Evolutionary conservation across 2,888 invertebrate genomes (phyloP).

Genomic region (Drosophila atripex): DNA sequence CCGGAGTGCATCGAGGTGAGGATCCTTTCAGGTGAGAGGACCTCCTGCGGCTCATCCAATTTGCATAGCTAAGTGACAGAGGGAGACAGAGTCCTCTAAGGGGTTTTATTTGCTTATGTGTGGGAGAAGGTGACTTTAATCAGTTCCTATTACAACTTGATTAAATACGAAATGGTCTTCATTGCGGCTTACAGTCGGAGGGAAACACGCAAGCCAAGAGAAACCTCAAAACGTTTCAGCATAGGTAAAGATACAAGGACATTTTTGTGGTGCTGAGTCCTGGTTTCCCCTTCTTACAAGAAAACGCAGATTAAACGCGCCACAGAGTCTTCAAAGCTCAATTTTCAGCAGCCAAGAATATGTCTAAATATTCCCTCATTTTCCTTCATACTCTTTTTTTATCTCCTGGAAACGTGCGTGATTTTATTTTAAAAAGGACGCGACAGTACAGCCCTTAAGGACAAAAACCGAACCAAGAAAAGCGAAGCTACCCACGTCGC

Average conservation of each 20-base stretch:
- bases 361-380: neutral
- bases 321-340: conserved; percentile 1
- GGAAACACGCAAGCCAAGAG: neutral
- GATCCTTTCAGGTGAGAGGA: conserved; percentile 1
- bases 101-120: neutral
- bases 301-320: conserved; percentile 14
- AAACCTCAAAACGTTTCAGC: conserved; percentile 1
- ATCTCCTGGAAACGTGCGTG: conserved; percentile 23
- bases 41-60: conserved; percentile 18
- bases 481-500: conserved; percentile 10
- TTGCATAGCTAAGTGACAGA: conserved; percentile 17
- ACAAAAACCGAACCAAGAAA: neutral
- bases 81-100: neutral
- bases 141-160: conserved; percentile 9
- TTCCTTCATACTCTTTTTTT: neutral
- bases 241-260: neutral
- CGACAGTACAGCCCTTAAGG: conserved; percentile 6
- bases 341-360: neutral
- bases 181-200: neutral
- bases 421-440: conserved; percentile 33
- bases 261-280: neutral
- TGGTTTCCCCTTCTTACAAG: neutral
- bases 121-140: neutral
- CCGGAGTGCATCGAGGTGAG: conserved; percentile 2
- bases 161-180: conserved; percentile 13